Percentiles rank a stretch among this genome's conserved stretches.
phyloP scores from a whole-genome alignment of 2,797 vertebrate genomes.

The Melanogrammus aeglefinus region DNA sequence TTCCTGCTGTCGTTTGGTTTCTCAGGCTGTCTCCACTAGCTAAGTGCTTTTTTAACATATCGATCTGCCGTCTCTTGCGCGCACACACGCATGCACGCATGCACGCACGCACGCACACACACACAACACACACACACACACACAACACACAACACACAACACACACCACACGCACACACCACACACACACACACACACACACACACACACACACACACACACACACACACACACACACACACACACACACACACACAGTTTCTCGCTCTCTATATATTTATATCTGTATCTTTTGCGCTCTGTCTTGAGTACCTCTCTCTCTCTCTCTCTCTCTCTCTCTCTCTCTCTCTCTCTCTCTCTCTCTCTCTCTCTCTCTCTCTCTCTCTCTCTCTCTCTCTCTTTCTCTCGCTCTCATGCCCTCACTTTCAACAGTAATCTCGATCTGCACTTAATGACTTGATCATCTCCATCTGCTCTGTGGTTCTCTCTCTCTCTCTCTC shows the following conservation, averaged over 20 bases:
- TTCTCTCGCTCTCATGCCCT: not conserved
- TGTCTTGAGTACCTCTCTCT: not conserved
- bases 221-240: too few relatives aligned
- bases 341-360: not conserved
- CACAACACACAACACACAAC: too few relatives aligned
- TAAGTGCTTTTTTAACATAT: conserved; percentile 53
- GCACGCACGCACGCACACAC: conserved; percentile 12
- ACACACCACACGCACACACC: too few relatives aligned
- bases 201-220: too few relatives aligned
- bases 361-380: too few relatives aligned
- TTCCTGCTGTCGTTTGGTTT: conserved; percentile 45
- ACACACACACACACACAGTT: not conserved
- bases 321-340: not conserved
- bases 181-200: too few relatives aligned
- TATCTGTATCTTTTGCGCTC: not conserved
- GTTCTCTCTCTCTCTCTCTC: too few relatives aligned
- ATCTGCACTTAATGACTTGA: too few relatives aligned
- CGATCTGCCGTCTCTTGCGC: conserved; percentile 23
- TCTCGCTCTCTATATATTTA: conserved; percentile 34
- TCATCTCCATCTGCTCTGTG: too few relatives aligned
- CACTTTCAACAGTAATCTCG: not conserved
- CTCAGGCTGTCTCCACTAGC: conserved; percentile 44
- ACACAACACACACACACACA: too few relatives aligned
- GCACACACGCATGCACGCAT: not conserved
- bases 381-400: not conserved